A percentile compares a stretch with the other conserved stretches of the same genome.
Evolutionary conservation across 2,797 vertebrate genomes (phyloP).

Genomic region (Pelobates cultripes): DNA sequence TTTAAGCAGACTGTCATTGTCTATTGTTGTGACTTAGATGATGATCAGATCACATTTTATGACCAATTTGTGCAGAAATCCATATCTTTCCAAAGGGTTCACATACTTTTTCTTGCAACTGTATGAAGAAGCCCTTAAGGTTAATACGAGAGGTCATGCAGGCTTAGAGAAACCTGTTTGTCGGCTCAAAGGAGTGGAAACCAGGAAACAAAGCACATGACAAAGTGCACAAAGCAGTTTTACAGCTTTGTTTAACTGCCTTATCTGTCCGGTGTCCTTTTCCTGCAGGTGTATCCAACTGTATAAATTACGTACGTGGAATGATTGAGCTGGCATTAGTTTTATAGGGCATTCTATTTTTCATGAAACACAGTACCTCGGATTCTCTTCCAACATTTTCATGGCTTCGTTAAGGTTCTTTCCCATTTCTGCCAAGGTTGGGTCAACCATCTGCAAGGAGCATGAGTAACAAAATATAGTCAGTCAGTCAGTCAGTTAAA

Average conservation of each 20-base stretch:
- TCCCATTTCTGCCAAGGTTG: constrained; percentile 86
- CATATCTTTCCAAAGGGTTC: too few species aligned
- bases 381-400: constrained; percentile 86
- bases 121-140: too few species aligned
- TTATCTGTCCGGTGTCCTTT: background rate
- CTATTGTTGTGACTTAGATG: too few species aligned
- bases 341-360: background rate
- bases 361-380: constrained; percentile 70
- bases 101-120: too few species aligned
- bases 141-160: too few species aligned
- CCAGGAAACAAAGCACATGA: too few species aligned
- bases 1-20: too few species aligned
- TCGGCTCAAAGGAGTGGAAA: background rate
- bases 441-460: constrained; percentile 79
- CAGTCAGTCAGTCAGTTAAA: background rate
- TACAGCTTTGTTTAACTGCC: background rate
- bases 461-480: background rate
- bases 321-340: background rate
- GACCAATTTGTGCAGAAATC: too few species aligned
- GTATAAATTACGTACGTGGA: background rate
- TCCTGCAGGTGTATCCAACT: background rate
- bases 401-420: constrained; percentile 92
- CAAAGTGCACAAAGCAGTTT: background rate
- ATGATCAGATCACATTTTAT: too few species aligned
- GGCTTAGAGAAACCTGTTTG: background rate